Percentiles rank a stretch among this genome's conserved stretches.
Evolutionary conservation across 37 sponge, comb jelly and placozoan species (phyloP).

Genomic region (Diacarnus erythraeanus): DNA sequence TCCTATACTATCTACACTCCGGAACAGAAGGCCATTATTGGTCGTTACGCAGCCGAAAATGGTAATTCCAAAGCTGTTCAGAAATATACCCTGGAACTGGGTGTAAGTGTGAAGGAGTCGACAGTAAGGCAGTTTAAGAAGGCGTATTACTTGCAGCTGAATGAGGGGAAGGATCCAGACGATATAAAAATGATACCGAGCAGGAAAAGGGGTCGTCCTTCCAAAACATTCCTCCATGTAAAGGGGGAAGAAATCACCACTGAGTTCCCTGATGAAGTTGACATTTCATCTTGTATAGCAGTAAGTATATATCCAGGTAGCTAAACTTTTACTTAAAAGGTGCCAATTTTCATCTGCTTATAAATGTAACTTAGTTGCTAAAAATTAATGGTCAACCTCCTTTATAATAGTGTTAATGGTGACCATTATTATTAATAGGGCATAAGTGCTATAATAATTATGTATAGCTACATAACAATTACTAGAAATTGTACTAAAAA

Average conservation of each 20-base stretch:
- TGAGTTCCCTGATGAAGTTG: slow-evolving; percentile 11
- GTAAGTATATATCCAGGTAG: neutral
- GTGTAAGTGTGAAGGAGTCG: slow-evolving; percentile 1
- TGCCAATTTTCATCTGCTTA: no score
- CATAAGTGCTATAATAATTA: no score
- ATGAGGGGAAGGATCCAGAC: slow-evolving; percentile 21
- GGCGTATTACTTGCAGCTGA: slow-evolving; percentile 18
- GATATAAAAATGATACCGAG: neutral
- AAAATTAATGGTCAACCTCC: no score
- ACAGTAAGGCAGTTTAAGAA: slow-evolving; percentile 30
- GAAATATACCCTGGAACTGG: slow-evolving; percentile 17
- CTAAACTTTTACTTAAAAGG: neutral
- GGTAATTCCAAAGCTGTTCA: slow-evolving; percentile 19
- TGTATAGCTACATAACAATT: no score
- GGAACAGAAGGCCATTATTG: slow-evolving; percentile 28
- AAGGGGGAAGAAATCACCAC: neutral
- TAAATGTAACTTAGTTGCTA: no score
- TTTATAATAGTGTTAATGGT: no score
- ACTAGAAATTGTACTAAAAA: no score
- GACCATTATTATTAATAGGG: no score
- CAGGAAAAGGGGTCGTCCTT: slow-evolving; percentile 1
- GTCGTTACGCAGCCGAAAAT: slow-evolving; percentile 12
- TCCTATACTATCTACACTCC: slow-evolving; percentile 27
- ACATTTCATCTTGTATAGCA: slow-evolving; percentile 4
- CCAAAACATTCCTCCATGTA: neutral